These are phyloP conservation scores for Callipepla squamata DNA, from an alignment of 2,113 vertebrate genomes.

Conservation along the genomic window DNA sequence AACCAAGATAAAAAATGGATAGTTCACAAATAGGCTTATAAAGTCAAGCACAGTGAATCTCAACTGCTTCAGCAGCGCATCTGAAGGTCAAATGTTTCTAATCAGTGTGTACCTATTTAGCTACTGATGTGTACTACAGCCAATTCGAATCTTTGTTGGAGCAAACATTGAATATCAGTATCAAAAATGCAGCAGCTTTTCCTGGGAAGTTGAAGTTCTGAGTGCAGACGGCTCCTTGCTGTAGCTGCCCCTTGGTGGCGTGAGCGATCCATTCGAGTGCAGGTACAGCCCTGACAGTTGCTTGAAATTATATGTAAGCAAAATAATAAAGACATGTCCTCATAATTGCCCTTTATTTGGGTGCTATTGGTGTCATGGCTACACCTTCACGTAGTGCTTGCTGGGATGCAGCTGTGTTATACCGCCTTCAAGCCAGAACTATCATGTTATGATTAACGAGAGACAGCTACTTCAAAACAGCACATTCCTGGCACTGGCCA, in stretches of 20 bases:
- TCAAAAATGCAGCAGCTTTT: background rate
- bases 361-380: background rate
- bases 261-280: background rate
- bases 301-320: background rate
- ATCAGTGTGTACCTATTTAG: background rate
- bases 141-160: background rate
- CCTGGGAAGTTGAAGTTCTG: fast-evolving
- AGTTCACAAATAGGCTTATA: background rate
- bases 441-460: background rate
- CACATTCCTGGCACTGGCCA: background rate
- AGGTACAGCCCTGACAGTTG: fast-evolving
- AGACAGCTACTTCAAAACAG: background rate
- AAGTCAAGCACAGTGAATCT: background rate
- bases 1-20: background rate
- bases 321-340: background rate
- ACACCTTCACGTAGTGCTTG: background rate
- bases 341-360: background rate
- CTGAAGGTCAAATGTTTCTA: background rate
- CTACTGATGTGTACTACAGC: background rate
- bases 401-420: background rate
- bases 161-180: background rate
- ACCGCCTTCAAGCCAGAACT: background rate
- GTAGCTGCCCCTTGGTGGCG: conserved; percentile 49
- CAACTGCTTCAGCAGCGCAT: background rate
- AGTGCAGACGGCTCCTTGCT: fast-evolving